Base-by-base conservation (phyloP, 2,797 vertebrate genomes). In the Acipenser ruthenus region DNA sequence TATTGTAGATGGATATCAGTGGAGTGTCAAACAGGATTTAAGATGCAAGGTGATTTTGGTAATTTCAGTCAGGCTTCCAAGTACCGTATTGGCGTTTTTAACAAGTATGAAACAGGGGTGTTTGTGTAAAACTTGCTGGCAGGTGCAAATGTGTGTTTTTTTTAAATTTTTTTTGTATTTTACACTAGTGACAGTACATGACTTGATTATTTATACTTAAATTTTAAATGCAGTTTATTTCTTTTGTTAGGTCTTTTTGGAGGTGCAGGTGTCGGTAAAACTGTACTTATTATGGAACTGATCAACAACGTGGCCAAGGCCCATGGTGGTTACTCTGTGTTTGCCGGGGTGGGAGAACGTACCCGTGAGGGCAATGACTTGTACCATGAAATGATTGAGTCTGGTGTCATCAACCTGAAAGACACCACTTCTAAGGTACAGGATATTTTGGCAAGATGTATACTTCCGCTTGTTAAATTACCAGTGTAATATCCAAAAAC, bases 311-410 rank as follows among this genome's bases (percentile, higher is more conserved):
- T 99, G 63, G 96, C 96, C 50, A 99, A 99, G 81, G 96, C 96
- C 74, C 96, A 99, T 6, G 95, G 96, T 72, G 96, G 96, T 72
- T 99, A 98, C 78, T 99, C 95, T 0, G 96, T 99, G 80, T 99
- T 99, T 13, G 95, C 96, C 0, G 95, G 96, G 0, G 95, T 99
- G 11, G 95, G 96, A 9, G 96, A 98, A 76, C 88, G 96, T 10
- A 99, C 95, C 68, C 94, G 96, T 0, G 96, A 98, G 75, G 96
- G 96, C 75, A 98, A 98, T 6, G 96, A 99, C 66, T 87, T 99
- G 80, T 99, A 99, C 84, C 94, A 98, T 60, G 96, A 98, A 80
- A 99, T 99, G 96, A 99, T 98, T 1, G 96, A 99, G 83, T 99
- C 96, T 6, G 96, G 96, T 49, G 96, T 98, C 80, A 98, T 98